Evolutionary conservation across 2,797 vertebrate species (phyloP).

Genomic region (Salarias fasciatus): DNA sequence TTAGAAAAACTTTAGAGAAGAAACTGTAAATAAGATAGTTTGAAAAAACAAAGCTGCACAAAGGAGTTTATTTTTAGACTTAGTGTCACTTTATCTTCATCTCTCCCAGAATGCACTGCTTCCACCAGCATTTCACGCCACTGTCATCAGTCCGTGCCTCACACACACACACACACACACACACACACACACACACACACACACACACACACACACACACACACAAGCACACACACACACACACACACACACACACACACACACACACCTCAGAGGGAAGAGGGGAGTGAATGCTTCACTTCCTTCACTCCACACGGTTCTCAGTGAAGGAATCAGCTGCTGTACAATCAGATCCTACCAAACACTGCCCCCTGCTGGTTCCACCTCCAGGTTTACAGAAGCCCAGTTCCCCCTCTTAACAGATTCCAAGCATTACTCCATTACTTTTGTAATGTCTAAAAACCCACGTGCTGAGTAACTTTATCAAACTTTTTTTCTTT

Average conservation of each 20-base stretch:
- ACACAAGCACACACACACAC: too few species aligned
- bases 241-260: too few species aligned
- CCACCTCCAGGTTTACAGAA: neutral
- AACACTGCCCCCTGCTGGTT: constrained; percentile 78
- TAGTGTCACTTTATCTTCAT: neutral
- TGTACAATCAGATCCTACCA: constrained; percentile 60
- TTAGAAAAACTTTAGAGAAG: too few species aligned
- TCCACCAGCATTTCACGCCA: constrained; percentile 49
- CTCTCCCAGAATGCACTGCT: constrained; percentile 15
- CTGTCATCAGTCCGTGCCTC: neutral
- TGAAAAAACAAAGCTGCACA: too few species aligned
- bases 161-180: too few species aligned
- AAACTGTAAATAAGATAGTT: too few species aligned
- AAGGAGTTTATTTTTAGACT: neutral
- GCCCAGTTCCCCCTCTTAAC: too few species aligned
- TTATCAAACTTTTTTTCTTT: neutral
- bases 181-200: too few species aligned
- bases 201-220: too few species aligned
- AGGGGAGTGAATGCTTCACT: neutral
- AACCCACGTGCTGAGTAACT: too few species aligned
- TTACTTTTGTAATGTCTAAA: neutral
- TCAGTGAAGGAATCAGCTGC: constrained; percentile 29
- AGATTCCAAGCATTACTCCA: neutral
- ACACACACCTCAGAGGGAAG: neutral
- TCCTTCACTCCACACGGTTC: constrained; percentile 20